These are phyloP conservation scores for Phrynocephalus versicolor DNA, from an alignment of 2,113 vertebrate species.

Conservation along the genomic window DNA sequence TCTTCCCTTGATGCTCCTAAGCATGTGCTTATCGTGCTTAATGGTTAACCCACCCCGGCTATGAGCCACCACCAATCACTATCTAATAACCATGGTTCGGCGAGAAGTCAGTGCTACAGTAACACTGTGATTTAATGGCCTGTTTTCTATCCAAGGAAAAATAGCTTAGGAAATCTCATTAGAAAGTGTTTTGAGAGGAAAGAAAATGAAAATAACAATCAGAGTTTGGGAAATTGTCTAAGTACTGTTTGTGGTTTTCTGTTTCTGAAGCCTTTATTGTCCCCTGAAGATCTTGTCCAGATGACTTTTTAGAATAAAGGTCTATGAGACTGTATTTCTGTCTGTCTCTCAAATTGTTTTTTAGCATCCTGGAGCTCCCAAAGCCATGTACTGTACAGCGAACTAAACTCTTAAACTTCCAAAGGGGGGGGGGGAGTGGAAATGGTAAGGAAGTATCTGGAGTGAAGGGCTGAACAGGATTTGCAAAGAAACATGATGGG, in stretches of 20 bases:
- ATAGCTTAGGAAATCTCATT: conserved; percentile 31
- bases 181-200: conserved; percentile 48
- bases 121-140: conserved; percentile 56
- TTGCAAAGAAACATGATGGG: too few species aligned
- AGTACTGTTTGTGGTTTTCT: conserved; percentile 30
- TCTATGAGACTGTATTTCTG: too few species aligned
- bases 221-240: conserved; percentile 7
- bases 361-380: too few species aligned
- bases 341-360: too few species aligned
- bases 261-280: not conserved
- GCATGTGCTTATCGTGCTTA: too few species aligned
- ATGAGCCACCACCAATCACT: too few species aligned
- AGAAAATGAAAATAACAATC: conserved; percentile 22
- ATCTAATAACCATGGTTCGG: too few species aligned
- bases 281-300: too few species aligned
- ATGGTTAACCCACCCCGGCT: too few species aligned
- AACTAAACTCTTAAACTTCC: not conserved
- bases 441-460: not conserved
- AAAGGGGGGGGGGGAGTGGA: not conserved
- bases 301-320: not conserved
- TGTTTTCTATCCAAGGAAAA: conserved; percentile 36
- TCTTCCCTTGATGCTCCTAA: too few species aligned
- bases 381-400: too few species aligned
- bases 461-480: not conserved
- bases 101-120: conserved; percentile 46